Evolutionary conservation across 2,113 vertebrate species (phyloP).

Genomic region (Paracanthobrama guichenoti): DNA sequence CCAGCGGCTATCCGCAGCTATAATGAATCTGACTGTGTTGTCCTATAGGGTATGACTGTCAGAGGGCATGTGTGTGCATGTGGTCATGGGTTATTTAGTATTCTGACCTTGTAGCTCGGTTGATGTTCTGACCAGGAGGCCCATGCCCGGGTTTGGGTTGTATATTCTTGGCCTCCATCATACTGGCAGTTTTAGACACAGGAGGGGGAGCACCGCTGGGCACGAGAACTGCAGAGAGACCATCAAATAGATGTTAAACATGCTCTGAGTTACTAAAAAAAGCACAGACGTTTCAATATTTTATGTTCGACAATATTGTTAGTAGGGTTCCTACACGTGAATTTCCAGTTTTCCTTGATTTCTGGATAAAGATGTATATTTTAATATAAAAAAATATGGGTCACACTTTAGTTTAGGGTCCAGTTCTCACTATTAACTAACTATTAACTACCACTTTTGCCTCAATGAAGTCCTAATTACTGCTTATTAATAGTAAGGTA

Average conservation of each 20-base stretch:
- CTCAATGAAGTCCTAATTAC: too few relatives aligned
- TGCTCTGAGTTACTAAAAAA: not conserved
- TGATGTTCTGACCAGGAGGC: constrained; percentile 76
- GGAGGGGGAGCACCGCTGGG: constrained; percentile 73
- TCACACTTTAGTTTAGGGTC: too few relatives aligned
- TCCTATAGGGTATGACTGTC: not conserved
- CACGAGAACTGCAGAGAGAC: constrained; percentile 69
- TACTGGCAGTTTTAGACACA: constrained; percentile 79
- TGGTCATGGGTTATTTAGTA: constrained; percentile 67
- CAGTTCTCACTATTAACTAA: too few relatives aligned
- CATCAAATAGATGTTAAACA: not conserved
- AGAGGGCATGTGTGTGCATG: constrained; percentile 19
- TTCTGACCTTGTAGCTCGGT: constrained; percentile 78
- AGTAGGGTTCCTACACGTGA: not conserved
- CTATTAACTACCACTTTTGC: too few relatives aligned
- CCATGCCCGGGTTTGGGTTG: constrained; percentile 79
- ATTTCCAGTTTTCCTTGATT: not conserved
- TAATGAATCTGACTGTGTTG: not conserved
- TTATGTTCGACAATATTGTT: not conserved
- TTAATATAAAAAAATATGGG: not conserved
- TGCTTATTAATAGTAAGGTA: too few relatives aligned
- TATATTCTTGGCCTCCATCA: constrained; percentile 84
- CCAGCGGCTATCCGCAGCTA: not conserved
- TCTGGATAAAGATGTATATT: not conserved
- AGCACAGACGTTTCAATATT: not conserved